Evolutionary conservation across 2,888 invertebrate species (phyloP).

Genomic region (Drosophila histrio): DNA sequence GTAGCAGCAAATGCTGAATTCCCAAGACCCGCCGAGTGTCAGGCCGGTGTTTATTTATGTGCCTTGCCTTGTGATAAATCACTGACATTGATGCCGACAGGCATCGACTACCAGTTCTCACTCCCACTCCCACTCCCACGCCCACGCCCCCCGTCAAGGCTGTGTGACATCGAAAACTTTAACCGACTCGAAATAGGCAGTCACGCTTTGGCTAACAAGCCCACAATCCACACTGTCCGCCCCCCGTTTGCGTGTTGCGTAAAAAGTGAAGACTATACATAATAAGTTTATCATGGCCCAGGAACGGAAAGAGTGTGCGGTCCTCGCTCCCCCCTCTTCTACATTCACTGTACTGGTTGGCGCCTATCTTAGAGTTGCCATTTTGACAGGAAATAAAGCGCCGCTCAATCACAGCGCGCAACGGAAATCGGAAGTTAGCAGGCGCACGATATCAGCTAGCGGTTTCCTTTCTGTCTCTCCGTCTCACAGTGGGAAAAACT

Average conservation of each 20-base stretch:
- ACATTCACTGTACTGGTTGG: conserved; percentile 31
- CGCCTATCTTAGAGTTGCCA: conserved; percentile 49
- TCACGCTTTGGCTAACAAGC: conserved; percentile 66
- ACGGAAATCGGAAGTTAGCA: conserved; percentile 78
- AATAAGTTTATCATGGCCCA: conserved; percentile 66
- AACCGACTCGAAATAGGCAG: conserved; percentile 65
- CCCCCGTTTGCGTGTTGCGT: conserved; percentile 11
- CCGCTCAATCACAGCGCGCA: conserved; percentile 69
- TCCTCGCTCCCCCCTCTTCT: not conserved
- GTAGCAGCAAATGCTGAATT: conserved; percentile 51
- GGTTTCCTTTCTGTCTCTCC: conserved; percentile 59
- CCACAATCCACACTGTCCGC: not conserved
- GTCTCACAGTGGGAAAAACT: too few species aligned
- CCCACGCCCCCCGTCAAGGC: not conserved
- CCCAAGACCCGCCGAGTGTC: conserved; percentile 49
- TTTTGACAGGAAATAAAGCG: conserved; percentile 73
- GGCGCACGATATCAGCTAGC: conserved; percentile 71
- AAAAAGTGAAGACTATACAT: conserved; percentile 37
- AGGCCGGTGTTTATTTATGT: conserved; percentile 73
- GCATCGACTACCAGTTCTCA: conserved; percentile 23
- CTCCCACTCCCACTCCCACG: not conserved
- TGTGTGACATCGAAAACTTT: conserved; percentile 58
- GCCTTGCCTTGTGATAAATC: conserved; percentile 73
- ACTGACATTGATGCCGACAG: conserved; percentile 75
- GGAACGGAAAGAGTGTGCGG: not conserved